Percentiles rank a stretch among this genome's conserved stretches.
These are phyloP conservation scores for Solenopsis fugax DNA, from an alignment of 1,140 invertebrate species.

Conservation along the genomic window DNA sequence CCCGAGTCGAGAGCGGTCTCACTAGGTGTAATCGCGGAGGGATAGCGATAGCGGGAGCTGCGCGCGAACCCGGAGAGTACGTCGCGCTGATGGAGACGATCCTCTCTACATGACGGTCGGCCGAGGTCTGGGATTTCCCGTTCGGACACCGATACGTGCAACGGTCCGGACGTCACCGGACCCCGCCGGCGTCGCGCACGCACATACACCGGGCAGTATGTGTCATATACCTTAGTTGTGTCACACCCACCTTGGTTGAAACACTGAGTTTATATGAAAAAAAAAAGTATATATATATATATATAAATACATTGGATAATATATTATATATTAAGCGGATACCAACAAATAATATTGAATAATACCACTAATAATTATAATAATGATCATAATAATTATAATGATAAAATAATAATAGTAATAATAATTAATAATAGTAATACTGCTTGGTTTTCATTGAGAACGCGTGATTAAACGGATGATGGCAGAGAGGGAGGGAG, in stretches of 20 bases:
- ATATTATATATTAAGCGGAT: constrained; percentile 83
- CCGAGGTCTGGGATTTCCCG: not conserved
- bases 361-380: constrained; percentile 80
- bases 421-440: constrained; percentile 81
- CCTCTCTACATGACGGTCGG: not conserved
- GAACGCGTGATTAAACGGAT: constrained; percentile 70
- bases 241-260: constrained; percentile 81
- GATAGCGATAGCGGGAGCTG: not conserved
- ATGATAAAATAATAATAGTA: constrained; percentile 81
- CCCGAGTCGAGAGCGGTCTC: not conserved
- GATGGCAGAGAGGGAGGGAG: constrained; percentile 40
- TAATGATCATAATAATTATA: constrained; percentile 78
- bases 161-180: not conserved
- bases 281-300: constrained; percentile 64
- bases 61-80: constrained; percentile 45
- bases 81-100: constrained; percentile 31
- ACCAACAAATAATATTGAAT: constrained; percentile 84
- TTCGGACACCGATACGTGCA: constrained; percentile 14
- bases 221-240: constrained; percentile 76
- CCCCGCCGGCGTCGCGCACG: not conserved
- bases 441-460: constrained; percentile 87
- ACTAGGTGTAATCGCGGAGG: not conserved
- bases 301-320: constrained; percentile 82
- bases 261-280: constrained; percentile 82
- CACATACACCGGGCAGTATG: constrained; percentile 80